Evolutionary conservation across 1,140 invertebrate genomes (phyloP).

Genomic region (Latrodectus geometricus): DNA sequence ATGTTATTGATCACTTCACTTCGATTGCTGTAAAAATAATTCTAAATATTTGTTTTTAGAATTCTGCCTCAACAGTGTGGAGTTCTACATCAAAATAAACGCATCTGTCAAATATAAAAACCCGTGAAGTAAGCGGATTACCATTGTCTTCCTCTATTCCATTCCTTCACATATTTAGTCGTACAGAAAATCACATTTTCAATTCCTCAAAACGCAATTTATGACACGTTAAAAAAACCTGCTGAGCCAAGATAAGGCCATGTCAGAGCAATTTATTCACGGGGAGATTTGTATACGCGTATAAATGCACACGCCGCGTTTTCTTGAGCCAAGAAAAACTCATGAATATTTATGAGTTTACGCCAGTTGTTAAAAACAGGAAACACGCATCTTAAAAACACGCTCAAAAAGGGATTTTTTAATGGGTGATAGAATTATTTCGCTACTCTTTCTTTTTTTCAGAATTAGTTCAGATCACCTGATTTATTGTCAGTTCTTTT

Average conservation of each 20-base stretch:
- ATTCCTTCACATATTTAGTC: neutral
- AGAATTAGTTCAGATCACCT: neutral
- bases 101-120: no score
- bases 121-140: no score
- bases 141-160: neutral
- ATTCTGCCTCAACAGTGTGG: no score
- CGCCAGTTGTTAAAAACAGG: constrained; percentile 15
- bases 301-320: neutral
- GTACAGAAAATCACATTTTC: constrained; percentile 18
- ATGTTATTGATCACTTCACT: no score
- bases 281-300: constrained; percentile 5
- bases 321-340: neutral
- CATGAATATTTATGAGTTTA: constrained; percentile 40
- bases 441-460: neutral
- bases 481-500: neutral
- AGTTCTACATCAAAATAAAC: no score
- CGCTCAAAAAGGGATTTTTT: neutral
- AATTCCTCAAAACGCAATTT: constrained; percentile 15
- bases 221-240: constrained; percentile 19
- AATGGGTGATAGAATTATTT: constrained; percentile 3
- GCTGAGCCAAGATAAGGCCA: constrained; percentile 18
- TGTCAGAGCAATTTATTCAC: constrained; percentile 17
- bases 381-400: constrained; percentile 12
- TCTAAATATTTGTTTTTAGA: no score
- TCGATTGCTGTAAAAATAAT: no score